Base-by-base conservation (phyloP, 1,140 invertebrate species). In the Lysiphlebus fabarum region DNA sequence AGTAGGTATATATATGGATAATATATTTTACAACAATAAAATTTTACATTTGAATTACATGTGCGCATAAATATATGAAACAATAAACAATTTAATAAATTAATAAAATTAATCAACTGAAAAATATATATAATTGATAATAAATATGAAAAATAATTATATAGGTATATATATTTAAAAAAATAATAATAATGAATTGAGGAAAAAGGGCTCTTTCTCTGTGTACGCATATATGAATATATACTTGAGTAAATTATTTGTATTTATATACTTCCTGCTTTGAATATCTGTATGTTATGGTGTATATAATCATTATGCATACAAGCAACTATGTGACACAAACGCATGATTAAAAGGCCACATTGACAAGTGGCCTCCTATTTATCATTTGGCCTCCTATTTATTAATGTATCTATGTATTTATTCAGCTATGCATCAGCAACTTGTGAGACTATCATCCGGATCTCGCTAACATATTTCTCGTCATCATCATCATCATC, bases 281-380 rank as follows among this genome's bases (percentile, higher is more conserved):
- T 58, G 57, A 53, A 51, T 58, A 58, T 41, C 1, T 17, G 3
- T 17, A 17, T 17, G 3, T 17, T 1, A 1, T 17, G 17, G 17
- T 17, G 3, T n/a, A n/a, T n/a, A 26, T 26, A 26, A 58, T 58
- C 49, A 58, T 58, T 58, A 58, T 58, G 57, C 57, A 58, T 53
- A 51, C 57, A 58, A 58, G 57, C 57, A 53, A 37, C 57, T 38
- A 48, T 53, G 41, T 40, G 49, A 58, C 57, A 58, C 57, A 58
- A 58, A 58, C 57, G 49, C 48, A 58, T 58, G 57, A 58, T 58
- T 58, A 58, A 58, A 48, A 58, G 44, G 48, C 57, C 48, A 58
- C 41, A 40, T 53, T 34, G 41, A 58, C 48, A 51, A 51, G 49
- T 51, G 49, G 36, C 5, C 49, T 51, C 49, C 53, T 58, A 58